A percentile compares a stretch with the other conserved stretches of the same genome.
Conservation (phyloP, 2,888 invertebrate species). For the Eugnorisma glareosa region DNA sequence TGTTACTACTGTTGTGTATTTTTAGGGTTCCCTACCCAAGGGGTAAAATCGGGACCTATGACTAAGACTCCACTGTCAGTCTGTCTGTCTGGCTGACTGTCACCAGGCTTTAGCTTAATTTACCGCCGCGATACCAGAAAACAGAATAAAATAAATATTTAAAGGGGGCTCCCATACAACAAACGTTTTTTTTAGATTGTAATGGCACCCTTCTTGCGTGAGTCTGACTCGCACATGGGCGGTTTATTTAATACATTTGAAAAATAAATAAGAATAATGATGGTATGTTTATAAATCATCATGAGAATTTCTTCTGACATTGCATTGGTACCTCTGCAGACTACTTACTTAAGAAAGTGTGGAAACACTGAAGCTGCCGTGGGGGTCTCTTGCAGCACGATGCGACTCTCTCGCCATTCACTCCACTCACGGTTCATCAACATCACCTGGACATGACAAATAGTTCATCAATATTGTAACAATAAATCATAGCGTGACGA, state of each 20-base stretch:
- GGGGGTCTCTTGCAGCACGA: constrained; percentile 96
- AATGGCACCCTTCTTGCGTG: no score
- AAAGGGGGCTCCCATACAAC: no score
- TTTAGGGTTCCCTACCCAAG: no score
- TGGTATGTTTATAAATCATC: constrained; percentile 1
- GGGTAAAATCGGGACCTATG: no score
- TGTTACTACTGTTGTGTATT: neutral
- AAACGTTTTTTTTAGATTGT: no score
- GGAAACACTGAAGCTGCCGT: constrained; percentile 96
- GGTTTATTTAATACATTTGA: neutral
- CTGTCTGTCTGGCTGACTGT: no score
- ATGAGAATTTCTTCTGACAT: neutral
- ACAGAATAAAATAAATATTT: no score
- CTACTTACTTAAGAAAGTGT: constrained; percentile 93
- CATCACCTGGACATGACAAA: constrained; percentile 93
- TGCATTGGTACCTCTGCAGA: neutral
- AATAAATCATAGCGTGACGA: neutral
- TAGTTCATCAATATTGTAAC: neutral
- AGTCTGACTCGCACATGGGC: no score
- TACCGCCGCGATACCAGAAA: no score
- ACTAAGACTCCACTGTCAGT: no score
- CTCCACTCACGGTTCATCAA: constrained; percentile 98
- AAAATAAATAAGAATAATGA: neutral
- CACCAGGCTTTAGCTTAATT: no score
- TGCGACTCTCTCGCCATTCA: constrained; percentile 96